Evolutionary conservation across 2,888 invertebrate species (phyloP), one percentile per base, ranked within the genome.

Genomic region (Arrhopalites spinosus): DNA sequence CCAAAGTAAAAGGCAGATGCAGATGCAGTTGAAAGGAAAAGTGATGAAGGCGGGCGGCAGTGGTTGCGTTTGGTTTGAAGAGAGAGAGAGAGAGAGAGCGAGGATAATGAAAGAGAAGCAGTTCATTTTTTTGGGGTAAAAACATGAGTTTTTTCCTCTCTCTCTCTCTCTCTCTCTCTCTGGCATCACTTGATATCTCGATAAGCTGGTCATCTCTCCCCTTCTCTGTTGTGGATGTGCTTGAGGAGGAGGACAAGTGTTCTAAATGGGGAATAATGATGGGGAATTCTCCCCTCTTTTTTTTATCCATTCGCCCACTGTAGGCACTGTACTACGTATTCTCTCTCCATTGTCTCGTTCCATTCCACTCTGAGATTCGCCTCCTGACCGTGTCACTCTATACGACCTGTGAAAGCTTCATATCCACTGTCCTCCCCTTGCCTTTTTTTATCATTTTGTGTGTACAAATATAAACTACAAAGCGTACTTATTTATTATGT

Each of bases 231-330:
- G 71, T 75, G 66, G 43, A 75, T 70, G 56, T 75, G 75, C 70
- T 75, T 71, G 71, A 74, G 61, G 72, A 64, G 25, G 70, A 75
- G 75, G 71, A 75, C 75, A 75, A 75, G 75, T 75, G 75, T 75
- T 75, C 75, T 70, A 71, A 75, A 71, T 71, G 75, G 56, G 64
- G 75, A 75, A 71, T 75, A 75, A 75, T 75, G 70, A 75, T 70
- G 56, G 66, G 25, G 70, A 27, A 25, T 25, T 70, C 36, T 69
- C 56, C 50, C 70, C 70, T 36, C 15, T 23, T 20, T 45, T 56
- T 7, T 64, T n/a, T 36, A 36, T 50, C 53, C 20, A 36, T 36
- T 36, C 36, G 11, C 36, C 36, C 36, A n/a, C n/a, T n/a, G n/a
- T n/a, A n/a, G n/a, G n/a, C n/a, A n/a, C n/a, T n/a, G n/a, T n/a